Evolutionary conservation across 2,888 invertebrate genomes (phyloP), one percentile per base, ranked within the genome.

Genomic region (Chymomyza fuscimana): DNA sequence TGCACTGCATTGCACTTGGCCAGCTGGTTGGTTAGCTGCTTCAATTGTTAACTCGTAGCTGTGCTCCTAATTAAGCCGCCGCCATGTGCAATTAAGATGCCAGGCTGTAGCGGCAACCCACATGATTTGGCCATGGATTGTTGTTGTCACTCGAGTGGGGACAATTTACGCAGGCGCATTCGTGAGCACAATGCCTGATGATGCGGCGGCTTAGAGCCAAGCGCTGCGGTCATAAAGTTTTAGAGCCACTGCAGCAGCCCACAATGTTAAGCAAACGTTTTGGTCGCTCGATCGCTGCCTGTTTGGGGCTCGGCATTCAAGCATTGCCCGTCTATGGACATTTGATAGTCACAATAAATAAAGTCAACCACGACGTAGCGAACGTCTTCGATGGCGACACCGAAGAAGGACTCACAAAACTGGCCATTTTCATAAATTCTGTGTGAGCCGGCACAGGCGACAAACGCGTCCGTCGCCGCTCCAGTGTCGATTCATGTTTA

Each of bases 351-450:
- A 54, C 65, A 65, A 65, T 59, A 82, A 82, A 87, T 87, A 83
- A 87, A 87, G 83, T 83, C 78, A 80, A 69, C 51, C 64, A 68
- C 19, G 50, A 46, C 63, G 54, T 15, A 36, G 16, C 50, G 46
- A 69, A 25, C 15, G 56, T 12, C 56, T 12, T 54, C 54, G 54
- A n/a, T 54, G 78, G 72, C 46, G 40, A 62, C n/a, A 25, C 9
- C 63, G 19, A 87, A 74, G 74, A 81, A 74, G 87, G 79, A 79
- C 81, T 79, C 75, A 66, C 67, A 65, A 56, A 69, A 22, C 22
- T 70, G 77, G 76, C 79, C 81, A 87, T 83, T 84, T 84, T 87
- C 84, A 84, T 84, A 84, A 84, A 84, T 86, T 77, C 56, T 29
- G 63, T 15, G 32, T 7, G 32, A n/a, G 32, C 32, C 32, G 73